These are phyloP conservation scores for Semibalanus balanoides DNA, from an alignment of 1,140 invertebrate genomes.

Conservation along the genomic window DNA sequence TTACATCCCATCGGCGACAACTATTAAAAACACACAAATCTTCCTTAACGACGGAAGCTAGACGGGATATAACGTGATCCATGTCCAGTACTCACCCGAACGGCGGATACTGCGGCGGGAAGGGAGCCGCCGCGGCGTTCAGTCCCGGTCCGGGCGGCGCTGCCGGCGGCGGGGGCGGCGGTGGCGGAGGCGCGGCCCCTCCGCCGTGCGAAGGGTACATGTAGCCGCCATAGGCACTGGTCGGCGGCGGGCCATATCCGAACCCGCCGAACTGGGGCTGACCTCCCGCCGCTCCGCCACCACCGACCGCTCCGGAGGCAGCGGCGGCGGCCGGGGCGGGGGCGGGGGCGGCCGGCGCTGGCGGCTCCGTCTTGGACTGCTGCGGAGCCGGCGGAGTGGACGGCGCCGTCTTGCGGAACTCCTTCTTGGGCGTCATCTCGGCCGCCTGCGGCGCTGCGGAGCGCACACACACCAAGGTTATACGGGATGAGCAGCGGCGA, in stretches of 20 bases:
- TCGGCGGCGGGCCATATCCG: background rate
- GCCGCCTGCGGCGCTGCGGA: background rate
- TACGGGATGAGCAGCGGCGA: too few species aligned
- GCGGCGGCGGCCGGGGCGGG: slow-evolving; percentile 11
- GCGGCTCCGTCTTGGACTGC: background rate
- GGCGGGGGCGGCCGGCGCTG: background rate
- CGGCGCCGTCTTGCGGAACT: background rate
- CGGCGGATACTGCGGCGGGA: background rate
- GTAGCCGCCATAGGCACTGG: background rate
- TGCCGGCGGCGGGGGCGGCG: background rate
- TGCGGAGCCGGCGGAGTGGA: background rate
- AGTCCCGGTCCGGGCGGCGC: slow-evolving; percentile 7
- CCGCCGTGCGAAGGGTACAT: background rate
- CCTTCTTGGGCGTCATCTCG: background rate
- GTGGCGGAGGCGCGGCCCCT: background rate
- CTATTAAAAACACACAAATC: too few species aligned
- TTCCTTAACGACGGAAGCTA: too few species aligned
- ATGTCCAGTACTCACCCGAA: background rate
- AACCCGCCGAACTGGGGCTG: background rate
- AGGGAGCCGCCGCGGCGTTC: slow-evolving; percentile 3
- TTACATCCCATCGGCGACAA: too few species aligned
- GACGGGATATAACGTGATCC: too few species aligned
- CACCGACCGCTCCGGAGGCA: too few species aligned
- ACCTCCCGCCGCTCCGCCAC: background rate
- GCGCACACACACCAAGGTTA: too few species aligned